Percentiles rank a stretch among this genome's conserved stretches.
phyloP scores from a whole-genome alignment of 2,888 invertebrate species.

The Andrena fulva region DNA sequence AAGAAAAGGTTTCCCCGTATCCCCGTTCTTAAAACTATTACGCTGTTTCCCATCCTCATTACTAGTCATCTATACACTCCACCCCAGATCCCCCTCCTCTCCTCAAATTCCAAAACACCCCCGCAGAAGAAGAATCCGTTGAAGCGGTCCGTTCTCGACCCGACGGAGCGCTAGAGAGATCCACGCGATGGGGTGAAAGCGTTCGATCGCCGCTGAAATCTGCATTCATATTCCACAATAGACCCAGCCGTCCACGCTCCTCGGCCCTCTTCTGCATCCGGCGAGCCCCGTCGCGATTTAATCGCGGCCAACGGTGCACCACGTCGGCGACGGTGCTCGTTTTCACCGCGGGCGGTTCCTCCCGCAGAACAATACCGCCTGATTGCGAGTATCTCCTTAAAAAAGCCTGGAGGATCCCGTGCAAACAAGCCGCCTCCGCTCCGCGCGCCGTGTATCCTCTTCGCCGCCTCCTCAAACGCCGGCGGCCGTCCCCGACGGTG shows the following conservation, averaged over 20 bases:
- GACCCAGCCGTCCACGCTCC: slow-evolving; percentile 15
- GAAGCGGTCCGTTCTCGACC: too few species aligned
- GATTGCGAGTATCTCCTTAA: slow-evolving; percentile 70
- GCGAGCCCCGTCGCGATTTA: slow-evolving; percentile 36
- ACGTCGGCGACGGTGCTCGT: slow-evolving; percentile 64
- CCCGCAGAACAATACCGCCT: slow-evolving; percentile 72
- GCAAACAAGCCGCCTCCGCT: slow-evolving; percentile 59
- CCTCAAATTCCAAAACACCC: too few species aligned
- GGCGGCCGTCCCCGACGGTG: background rate
- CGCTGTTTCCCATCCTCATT: too few species aligned
- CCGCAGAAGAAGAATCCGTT: too few species aligned
- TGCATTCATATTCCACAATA: background rate
- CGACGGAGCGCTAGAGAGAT: too few species aligned
- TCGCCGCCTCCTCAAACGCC: slow-evolving; percentile 2
- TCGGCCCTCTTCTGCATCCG: slow-evolving; percentile 39
- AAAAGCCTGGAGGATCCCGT: slow-evolving; percentile 58
- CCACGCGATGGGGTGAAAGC: background rate
- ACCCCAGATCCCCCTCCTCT: too few species aligned
- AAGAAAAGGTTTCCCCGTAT: too few species aligned
- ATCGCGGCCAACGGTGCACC: slow-evolving; percentile 55
- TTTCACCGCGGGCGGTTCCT: slow-evolving; percentile 70
- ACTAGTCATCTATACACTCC: too few species aligned
- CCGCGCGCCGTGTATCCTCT: background rate
- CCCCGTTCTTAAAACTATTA: too few species aligned
- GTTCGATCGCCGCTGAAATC: background rate